Evolutionary conservation across 1,140 invertebrate species (phyloP), one percentile per base, ranked within the genome.

Genomic region (Geopemphigus sp.): DNA sequence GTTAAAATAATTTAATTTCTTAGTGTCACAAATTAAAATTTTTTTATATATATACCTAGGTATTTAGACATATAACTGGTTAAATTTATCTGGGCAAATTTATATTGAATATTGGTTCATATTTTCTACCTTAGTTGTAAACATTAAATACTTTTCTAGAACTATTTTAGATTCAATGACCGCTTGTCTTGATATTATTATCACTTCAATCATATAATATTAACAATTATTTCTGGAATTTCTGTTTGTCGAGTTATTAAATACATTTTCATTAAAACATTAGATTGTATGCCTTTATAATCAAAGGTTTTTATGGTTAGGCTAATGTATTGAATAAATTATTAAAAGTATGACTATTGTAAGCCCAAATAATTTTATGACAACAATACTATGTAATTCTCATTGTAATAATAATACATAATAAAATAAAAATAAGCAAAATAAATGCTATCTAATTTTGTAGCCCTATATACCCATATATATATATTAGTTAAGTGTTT

Each of bases 401-500:
- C 74, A 78, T 78, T 78, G 74, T 78, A 78, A 78, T 63, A 78
- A 78, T 39, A 39, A 63, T 76, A n/a, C 47, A 39, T 14, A 76
- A 74, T 74, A 56, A 61, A 70, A 70, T 70, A 26, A 26, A 53
- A 72, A 53, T 72, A 72, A 72, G 68, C 54, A 29, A 50, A 54
- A 29, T 54, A 78, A 63, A 78, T 61, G n/a, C 32, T 17, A 47
- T 61, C 24, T 61, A 61, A 45, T 78, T 78, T 78, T 78, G 57
- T 78, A 59, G 74, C 50, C 57, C 74, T 63, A 59, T 76, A 22
- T 56, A 61, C 73, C 26, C 61, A 76, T 39, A 12, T 14, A 50
- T 50, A 50, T 78, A 78, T 78, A 78, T 78, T 78, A 61, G 57
- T 78, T 78, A 78, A 78, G 74, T 78, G 74, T 78, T 78, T 78